phyloP scores from a whole-genome alignment of 2,888 invertebrate genomes.

The Amiota communis region DNA sequence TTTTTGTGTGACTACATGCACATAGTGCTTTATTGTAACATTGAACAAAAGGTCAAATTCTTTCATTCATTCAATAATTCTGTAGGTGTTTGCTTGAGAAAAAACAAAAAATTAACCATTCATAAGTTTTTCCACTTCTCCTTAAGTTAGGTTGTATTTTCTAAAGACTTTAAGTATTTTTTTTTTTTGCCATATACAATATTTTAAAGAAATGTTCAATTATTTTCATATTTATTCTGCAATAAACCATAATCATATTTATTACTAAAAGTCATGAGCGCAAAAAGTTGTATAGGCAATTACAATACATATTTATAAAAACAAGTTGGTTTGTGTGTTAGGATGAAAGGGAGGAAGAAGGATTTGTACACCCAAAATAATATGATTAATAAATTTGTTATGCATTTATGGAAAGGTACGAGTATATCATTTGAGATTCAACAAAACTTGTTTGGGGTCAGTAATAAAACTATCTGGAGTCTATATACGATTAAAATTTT shows the following conservation, averaged over 20 bases:
- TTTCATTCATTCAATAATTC: neutral
- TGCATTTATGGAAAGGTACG: no score
- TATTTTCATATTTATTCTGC: constrained; percentile 33
- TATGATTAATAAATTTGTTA: no score
- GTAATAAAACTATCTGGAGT: no score
- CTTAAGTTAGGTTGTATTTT: no score
- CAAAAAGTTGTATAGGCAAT: neutral
- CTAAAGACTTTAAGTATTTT: no score
- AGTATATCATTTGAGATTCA: no score
- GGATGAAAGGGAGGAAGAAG: neutral
- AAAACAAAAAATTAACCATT: no score
- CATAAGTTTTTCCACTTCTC: no score
- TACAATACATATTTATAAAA: neutral
- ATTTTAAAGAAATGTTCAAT: constrained; percentile 31
- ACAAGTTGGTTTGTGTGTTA: neutral
- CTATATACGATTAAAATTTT: no score
- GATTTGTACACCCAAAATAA: neutral
- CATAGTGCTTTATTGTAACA: no score
- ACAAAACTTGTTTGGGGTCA: no score
- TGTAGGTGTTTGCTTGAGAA: neutral
- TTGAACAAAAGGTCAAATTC: neutral
- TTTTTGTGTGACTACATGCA: no score
- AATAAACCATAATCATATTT: constrained; percentile 36
- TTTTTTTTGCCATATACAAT: constrained; percentile 19
- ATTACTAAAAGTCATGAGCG: constrained; percentile 36